Evolutionary conservation across 2,797 vertebrate species (phyloP).

Genomic region (Falco peregrinus): DNA sequence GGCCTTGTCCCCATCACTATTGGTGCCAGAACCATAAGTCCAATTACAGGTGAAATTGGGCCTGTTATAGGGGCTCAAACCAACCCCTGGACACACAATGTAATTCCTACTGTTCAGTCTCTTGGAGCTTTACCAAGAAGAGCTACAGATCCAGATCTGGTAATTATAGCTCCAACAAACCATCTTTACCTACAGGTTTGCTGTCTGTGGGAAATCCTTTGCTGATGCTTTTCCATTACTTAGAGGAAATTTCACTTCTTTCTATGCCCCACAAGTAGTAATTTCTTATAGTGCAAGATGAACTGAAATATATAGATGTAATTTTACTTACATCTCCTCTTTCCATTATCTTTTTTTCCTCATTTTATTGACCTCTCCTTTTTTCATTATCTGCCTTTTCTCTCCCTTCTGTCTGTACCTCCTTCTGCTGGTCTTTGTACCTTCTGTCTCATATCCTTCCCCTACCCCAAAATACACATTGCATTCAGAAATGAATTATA

Average conservation of each 20-base stretch:
- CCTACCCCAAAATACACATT: background rate
- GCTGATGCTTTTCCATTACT: background rate
- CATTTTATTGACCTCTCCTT: background rate
- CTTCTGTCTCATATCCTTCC: background rate
- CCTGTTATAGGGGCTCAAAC: conserved; percentile 83
- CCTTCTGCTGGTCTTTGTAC: background rate
- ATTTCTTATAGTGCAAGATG: background rate
- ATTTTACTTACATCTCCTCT: background rate
- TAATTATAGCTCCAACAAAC: conserved; percentile 33
- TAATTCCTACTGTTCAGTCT: conserved; percentile 83
- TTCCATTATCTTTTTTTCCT: background rate
- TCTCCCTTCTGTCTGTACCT: background rate
- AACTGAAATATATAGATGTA: background rate
- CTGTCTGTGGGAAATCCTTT: background rate
- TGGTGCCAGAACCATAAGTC: conserved; percentile 82
- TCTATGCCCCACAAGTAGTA: background rate
- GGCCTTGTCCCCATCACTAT: conserved; percentile 86
- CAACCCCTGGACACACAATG: conserved; percentile 72
- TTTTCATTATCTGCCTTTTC: background rate
- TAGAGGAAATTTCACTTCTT: background rate
- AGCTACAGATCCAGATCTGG: conserved; percentile 79
- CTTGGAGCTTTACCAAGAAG: conserved; percentile 73
- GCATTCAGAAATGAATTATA: background rate
- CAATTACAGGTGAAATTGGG: conserved; percentile 79
- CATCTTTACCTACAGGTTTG: background rate